These are phyloP conservation scores for Uloborus plumipes DNA, from an alignment of 2,888 invertebrate species.

Conservation along the genomic window DNA sequence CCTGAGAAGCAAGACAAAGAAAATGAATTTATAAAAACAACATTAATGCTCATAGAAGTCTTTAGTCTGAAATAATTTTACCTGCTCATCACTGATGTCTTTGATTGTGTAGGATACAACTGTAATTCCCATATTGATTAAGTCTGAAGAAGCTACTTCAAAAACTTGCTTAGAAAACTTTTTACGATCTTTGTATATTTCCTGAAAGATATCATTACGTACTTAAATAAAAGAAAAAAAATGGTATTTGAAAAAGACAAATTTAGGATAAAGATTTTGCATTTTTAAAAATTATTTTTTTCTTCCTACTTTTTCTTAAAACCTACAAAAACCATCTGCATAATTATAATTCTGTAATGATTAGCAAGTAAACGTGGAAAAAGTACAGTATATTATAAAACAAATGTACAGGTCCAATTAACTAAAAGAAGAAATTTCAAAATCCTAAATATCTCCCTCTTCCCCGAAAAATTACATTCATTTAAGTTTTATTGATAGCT, in stretches of 20 bases:
- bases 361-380: too few relatives aligned
- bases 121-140: constrained; percentile 96
- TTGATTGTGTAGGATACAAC: constrained; percentile 95
- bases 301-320: too few relatives aligned
- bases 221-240: background rate
- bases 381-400: too few relatives aligned
- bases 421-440: background rate
- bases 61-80: constrained; percentile 1
- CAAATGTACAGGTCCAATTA: too few relatives aligned
- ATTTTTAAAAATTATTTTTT: too few relatives aligned
- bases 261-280: background rate
- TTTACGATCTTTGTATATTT: constrained; percentile 95
- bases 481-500: too few relatives aligned
- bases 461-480: too few relatives aligned
- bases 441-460: background rate
- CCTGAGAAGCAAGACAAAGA: constrained; percentile 74
- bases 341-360: too few relatives aligned
- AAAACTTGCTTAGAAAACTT: constrained; percentile 93
- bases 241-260: background rate
- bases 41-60: background rate
- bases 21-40: background rate
- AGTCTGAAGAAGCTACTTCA: constrained; percentile 93
- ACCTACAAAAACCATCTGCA: too few relatives aligned
- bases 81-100: constrained; percentile 89
- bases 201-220: constrained; percentile 71